Conservation (phyloP, 1,140 invertebrate genomes). For the Lasioglossum baleicum region DNA sequence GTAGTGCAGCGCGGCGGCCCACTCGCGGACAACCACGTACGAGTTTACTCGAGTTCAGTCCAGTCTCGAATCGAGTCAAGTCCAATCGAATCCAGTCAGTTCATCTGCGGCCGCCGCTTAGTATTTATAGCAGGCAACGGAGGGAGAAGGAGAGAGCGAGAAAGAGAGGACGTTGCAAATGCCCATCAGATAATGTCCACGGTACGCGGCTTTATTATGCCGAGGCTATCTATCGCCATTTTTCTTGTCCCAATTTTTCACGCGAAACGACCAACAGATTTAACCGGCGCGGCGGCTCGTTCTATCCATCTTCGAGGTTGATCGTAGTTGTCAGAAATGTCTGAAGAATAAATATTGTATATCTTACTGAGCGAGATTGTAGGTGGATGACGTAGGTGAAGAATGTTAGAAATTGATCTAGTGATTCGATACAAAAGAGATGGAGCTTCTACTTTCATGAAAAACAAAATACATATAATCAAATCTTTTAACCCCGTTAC, state of each 20-base stretch:
- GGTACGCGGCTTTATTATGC: slow-evolving; percentile 65
- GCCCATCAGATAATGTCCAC: slow-evolving; percentile 66
- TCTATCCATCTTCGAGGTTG: background rate
- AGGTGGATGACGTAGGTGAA: background rate
- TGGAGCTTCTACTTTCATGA: too few relatives aligned
- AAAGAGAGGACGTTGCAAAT: slow-evolving; percentile 53
- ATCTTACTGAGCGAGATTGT: background rate
- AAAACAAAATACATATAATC: too few relatives aligned
- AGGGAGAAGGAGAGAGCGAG: background rate
- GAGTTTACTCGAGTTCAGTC: slow-evolving; percentile 9
- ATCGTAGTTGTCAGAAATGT: background rate
- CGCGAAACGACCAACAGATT: background rate
- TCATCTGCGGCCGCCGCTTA: background rate
- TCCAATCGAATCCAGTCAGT: slow-evolving; percentile 13
- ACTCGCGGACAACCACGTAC: slow-evolving; percentile 10
- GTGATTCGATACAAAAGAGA: background rate
- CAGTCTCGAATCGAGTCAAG: slow-evolving; percentile 4
- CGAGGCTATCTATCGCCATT: slow-evolving; percentile 49
- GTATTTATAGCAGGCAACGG: slow-evolving; percentile 44
- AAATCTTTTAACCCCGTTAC: too few relatives aligned
- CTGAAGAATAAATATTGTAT: background rate
- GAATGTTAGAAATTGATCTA: background rate
- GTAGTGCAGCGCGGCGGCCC: slow-evolving; percentile 12
- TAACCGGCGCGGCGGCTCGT: background rate
- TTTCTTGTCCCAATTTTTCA: slow-evolving; percentile 28